Base-by-base conservation (phyloP, 1,140 invertebrate genomes). In the Drosophila arawakana region DNA sequence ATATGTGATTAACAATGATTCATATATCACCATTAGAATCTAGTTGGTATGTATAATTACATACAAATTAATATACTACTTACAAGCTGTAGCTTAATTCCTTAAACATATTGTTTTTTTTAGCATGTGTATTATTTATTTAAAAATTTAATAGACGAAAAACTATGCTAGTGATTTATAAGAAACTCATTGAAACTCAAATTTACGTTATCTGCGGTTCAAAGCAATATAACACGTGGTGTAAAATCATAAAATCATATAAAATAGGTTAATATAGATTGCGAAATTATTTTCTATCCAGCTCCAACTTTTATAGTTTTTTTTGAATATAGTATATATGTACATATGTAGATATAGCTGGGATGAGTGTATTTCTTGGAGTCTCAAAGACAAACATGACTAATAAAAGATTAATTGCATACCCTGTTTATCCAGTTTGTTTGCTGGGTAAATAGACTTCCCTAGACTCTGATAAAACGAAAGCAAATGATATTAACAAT, bases 351-450 rank as follows among this genome's bases (percentile, higher is more conserved):
- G 10, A 11, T 41, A 41, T 11, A 41, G 9, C 39, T 41, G 39
- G 11, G 39, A 11, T 41, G 25, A 30, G 25, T 30, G 43, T 46
- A 21, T 47, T 18, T 47, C 44, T 47, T 47, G 2, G n/a, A n/a
- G 43, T 46, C 39, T 41, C 10, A 4, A 46, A 35, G 30, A 30
- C 10, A 30, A 52, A 52, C 50, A 54, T 54, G 50, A 54, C 50
- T 54, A 54, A 54, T 37, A 37, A 37, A 54, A 54, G 50, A 54
- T 54, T 54, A 54, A 54, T 18, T 54, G 50, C 30, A 15, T 25
- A 37, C 50, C 50, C 50, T 54, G 50, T 18, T 37, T 54, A 54
- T 54, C 30, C 50, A 54, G 50, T 37, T 5, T 50, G 30, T 54
- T 13, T 9, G 4, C 30, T 13, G 34, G 8, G 50, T 54, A 54